Conservation (phyloP, 2,888 invertebrate species). For the Lacanobia wlatinum region DNA sequence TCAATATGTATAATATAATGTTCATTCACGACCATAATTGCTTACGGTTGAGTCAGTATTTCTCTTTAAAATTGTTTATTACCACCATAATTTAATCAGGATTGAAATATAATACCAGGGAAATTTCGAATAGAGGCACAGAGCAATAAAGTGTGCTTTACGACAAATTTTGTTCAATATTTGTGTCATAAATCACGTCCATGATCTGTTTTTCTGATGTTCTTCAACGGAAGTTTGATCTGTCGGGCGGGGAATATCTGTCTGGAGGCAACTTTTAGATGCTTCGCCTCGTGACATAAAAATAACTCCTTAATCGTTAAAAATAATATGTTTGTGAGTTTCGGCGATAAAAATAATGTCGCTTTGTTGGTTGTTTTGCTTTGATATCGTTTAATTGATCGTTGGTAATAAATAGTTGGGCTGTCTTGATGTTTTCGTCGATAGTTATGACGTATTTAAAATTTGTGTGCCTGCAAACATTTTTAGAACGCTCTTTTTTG, state of each 20-base stretch:
- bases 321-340: slow-evolving; percentile 69
- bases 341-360: slow-evolving; percentile 67
- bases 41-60: slow-evolving; percentile 75
- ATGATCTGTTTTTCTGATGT: slow-evolving; percentile 79
- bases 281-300: slow-evolving; percentile 66
- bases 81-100: slow-evolving; percentile 79
- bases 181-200: slow-evolving; percentile 81
- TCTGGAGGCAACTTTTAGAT: slow-evolving; percentile 53
- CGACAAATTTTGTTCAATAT: slow-evolving; percentile 86
- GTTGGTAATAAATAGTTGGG: slow-evolving; percentile 47
- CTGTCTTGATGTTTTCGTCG: slow-evolving; percentile 41
- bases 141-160: slow-evolving; percentile 80
- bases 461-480: slow-evolving; percentile 14
- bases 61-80: slow-evolving; percentile 78
- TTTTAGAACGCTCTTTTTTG: background rate
- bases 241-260: slow-evolving; percentile 58
- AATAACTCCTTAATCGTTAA: slow-evolving; percentile 73
- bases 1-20: slow-evolving; percentile 71
- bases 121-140: slow-evolving; percentile 75
- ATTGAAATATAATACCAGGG: slow-evolving; percentile 77
- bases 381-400: slow-evolving; percentile 60
- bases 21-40: slow-evolving; percentile 75
- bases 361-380: slow-evolving; percentile 66
- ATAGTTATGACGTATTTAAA: slow-evolving; percentile 41
- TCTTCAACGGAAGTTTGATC: slow-evolving; percentile 76